Percentiles rank a stretch among this genome's conserved stretches.
Evolutionary conservation across 2,113 vertebrate genomes (phyloP).

Genomic region (Microcebus lehilahytsara): DNA sequence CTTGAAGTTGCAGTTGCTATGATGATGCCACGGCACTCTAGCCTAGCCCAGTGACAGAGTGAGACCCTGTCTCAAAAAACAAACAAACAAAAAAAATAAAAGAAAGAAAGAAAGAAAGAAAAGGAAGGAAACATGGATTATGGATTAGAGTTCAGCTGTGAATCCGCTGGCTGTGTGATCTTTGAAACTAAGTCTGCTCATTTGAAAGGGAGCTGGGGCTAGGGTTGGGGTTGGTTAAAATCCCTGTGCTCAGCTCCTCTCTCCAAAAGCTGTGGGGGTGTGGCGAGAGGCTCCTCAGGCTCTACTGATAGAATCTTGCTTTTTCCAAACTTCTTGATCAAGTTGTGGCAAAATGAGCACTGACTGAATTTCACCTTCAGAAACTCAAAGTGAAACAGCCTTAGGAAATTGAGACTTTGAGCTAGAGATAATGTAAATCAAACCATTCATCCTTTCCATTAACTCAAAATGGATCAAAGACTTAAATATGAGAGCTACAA

Average conservation of each 20-base stretch:
- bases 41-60: too few species aligned
- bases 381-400: slow-evolving; percentile 11
- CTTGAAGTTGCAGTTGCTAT: too few species aligned
- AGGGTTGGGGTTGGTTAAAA: not conserved
- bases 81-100: too few species aligned
- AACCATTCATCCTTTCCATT: slow-evolving; percentile 12
- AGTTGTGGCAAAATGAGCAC: not conserved
- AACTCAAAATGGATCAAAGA: slow-evolving; percentile 24
- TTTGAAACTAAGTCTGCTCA: not conserved
- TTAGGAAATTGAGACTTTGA: not conserved
- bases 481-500: not conserved
- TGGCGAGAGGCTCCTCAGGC: not conserved
- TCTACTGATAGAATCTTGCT: not conserved
- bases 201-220: not conserved
- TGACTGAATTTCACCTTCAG: not conserved
- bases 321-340: slow-evolving; percentile 14
- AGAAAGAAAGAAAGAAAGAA: not conserved
- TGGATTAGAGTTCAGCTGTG: not conserved
- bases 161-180: not conserved
- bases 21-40: too few species aligned
- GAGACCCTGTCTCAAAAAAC: too few species aligned
- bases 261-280: not conserved
- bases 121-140: not conserved
- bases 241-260: not conserved
- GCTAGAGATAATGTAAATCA: slow-evolving; percentile 12